Evolutionary conservation across 1,140 invertebrate genomes (phyloP), one percentile per base, ranked within the genome.

Genomic region (Geopemphigus sp.): DNA sequence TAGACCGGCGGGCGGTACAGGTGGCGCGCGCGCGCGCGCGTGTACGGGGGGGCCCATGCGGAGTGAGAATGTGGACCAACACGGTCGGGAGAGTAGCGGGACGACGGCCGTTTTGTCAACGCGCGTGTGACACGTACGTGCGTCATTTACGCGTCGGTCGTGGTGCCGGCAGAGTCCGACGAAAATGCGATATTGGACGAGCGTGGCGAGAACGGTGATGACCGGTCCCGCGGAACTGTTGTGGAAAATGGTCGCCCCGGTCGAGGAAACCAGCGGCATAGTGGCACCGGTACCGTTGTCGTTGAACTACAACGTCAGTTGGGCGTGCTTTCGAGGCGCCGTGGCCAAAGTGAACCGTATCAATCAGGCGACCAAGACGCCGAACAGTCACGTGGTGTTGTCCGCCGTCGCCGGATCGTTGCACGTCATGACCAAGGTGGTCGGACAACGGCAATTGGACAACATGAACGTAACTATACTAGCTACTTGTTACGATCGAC

Each of bases 341-440:
- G 22, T 87, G n/a, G 82, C 85, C 17, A 84, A 85, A 82, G 84
- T 86, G 39, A 81, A 83, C 45, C 74, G 85, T 63, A 82, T 85
- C 63, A 85, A 84, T 80, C 83, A 85, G 84, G 85, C 88, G 1
- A 89, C 88, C 15, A 81, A 89, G 50, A 88, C 87, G 72, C 87
- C 87, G 15, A 83, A 89, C 29, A 89, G 88, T 83, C 88, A 89
- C 82, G 87, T 89, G 1, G 84, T 90, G 19, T 82, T 90, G 66
- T 86, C 88, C 0, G 87, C 88, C 0, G 82, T 87, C 5, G 85
- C 88, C 2, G 89, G 88, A 19, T 86, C 86, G 63, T 80, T 89
- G 39, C 82, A 88, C 24, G 84, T 82, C n/a, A 86, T 88, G 80
- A 84, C 89, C 59, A 87, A 88, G 82, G 83, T 83, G 59, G 84